A percentile compares a stretch with the other conserved stretches of the same genome.
Evolutionary conservation across 2,797 vertebrate species (phyloP).

Genomic region (Aldrovandia affinis): DNA sequence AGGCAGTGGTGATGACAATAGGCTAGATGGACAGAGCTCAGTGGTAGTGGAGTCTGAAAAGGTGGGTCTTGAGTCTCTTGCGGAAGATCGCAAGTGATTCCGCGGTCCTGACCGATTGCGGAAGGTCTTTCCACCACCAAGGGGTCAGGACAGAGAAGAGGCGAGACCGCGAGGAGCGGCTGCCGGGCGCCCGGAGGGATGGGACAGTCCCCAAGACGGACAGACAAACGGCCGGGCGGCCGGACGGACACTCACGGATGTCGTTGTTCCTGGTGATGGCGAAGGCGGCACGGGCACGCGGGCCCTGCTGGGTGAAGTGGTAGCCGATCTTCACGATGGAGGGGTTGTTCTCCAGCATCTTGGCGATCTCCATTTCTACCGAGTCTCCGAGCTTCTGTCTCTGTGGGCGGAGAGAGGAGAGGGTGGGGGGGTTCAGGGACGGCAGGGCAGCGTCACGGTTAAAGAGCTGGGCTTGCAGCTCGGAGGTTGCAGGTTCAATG

Average conservation of each 20-base stretch:
- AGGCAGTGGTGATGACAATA: too few relatives aligned
- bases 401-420: conserved; percentile 57
- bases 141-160: too few relatives aligned
- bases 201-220: too few relatives aligned
- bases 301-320: conserved; percentile 94
- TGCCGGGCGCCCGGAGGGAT: too few relatives aligned
- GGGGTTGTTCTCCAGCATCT: conserved; percentile 91
- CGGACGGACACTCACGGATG: conserved; percentile 75
- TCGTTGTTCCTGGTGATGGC: conserved; percentile 94
- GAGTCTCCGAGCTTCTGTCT: conserved; percentile 89
- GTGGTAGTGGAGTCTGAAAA: too few relatives aligned
- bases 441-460: not conserved
- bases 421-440: not conserved
- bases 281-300: conserved; percentile 85
- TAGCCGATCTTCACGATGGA: conserved; percentile 89
- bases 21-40: too few relatives aligned
- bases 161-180: too few relatives aligned
- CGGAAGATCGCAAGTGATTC: too few relatives aligned
- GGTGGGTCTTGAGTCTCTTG: too few relatives aligned
- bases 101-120: too few relatives aligned
- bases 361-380: conserved; percentile 93
- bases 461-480: not conserved
- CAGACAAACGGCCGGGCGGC: not conserved
- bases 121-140: too few relatives aligned
- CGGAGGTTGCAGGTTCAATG: too few relatives aligned